Evolutionary conservation across 2,113 vertebrate species (phyloP), one percentile per base, ranked within the genome.

Genomic region (Limnothrissa miodon): DNA sequence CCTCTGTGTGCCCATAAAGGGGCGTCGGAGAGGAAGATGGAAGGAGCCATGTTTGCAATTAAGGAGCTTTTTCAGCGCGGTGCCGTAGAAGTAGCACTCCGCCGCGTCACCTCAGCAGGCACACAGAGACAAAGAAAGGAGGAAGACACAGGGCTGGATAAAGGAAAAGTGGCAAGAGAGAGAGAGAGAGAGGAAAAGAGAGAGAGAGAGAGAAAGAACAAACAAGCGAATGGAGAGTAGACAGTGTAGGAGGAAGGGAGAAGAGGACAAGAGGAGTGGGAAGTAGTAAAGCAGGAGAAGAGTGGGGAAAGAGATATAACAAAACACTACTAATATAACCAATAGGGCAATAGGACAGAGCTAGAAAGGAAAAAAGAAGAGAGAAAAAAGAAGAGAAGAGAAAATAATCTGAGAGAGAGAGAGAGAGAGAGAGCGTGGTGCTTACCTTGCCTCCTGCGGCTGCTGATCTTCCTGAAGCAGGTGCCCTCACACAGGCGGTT

Each of bases 401-500:
- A 42, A 42, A 42, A 42, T 42, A 2, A 42, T 42, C 42, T 21
- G 25, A 66, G 59, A 66, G 59, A 33, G 59, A 25, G 56, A 25
- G 56, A 25, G 56, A 62, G 23, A 6, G 56, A 66, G 59, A 29
- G 59, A 66, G 59, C 7, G 1, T n/a, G 10, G 25, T 66, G 51
- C 90, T 85, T 96, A 99, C 98, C 98, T 97, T 99, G 98, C 86
- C 97, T 96, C 89, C 98, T 94, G 53, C 98, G 96, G 93, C 95
- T 96, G 87, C 97, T 99, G 91, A 99, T 97, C 92, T 99, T 99
- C 92, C 98, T 96, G 92, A 99, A 99, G 93, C 97, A 98, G 89
- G 97, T 99, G 85, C 98, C 98, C 85, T 99, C 98, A 88, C 99
- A 99, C 10, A 99, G 94, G 62, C 98, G 96, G 93, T 99, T 99